phyloP scores from a whole-genome alignment of 2,888 invertebrate genomes.

The Zygogramma bicolorata region DNA sequence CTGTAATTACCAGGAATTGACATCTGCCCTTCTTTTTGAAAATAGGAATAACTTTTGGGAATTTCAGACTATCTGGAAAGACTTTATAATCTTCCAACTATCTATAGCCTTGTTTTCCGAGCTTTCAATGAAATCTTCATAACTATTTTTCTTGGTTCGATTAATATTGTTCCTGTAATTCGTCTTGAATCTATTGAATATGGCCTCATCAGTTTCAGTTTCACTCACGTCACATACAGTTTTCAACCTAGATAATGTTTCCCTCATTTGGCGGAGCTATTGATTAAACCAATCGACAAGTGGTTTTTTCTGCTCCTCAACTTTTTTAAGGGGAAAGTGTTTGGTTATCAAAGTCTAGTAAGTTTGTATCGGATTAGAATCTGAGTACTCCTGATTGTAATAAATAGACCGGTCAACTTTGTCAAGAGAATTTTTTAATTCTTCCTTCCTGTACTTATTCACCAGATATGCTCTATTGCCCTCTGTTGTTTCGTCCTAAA shows the following conservation, averaged over 20 bases:
- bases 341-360: background rate
- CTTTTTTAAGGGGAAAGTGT: background rate
- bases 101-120: slow-evolving; percentile 3
- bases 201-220: background rate
- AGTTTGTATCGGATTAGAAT: background rate
- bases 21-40: background rate
- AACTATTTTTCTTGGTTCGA: background rate
- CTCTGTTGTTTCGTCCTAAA: background rate
- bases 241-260: slow-evolving; percentile 8
- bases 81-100: background rate
- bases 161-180: background rate
- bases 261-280: slow-evolving; percentile 10
- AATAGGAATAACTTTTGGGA: background rate
- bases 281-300: slow-evolving; percentile 4
- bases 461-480: background rate
- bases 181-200: background rate
- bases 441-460: background rate
- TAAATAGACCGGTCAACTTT: slow-evolving; percentile 11
- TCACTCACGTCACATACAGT: background rate
- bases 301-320: background rate
- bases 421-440: background rate
- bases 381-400: background rate
- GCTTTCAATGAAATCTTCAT: background rate
- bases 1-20: background rate
- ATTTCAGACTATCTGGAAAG: background rate